A percentile compares a stretch with the other conserved stretches of the same genome.
Conservation (phyloP, 2,113 vertebrate genomes). For the Plecturocebus donacophilus region DNA sequence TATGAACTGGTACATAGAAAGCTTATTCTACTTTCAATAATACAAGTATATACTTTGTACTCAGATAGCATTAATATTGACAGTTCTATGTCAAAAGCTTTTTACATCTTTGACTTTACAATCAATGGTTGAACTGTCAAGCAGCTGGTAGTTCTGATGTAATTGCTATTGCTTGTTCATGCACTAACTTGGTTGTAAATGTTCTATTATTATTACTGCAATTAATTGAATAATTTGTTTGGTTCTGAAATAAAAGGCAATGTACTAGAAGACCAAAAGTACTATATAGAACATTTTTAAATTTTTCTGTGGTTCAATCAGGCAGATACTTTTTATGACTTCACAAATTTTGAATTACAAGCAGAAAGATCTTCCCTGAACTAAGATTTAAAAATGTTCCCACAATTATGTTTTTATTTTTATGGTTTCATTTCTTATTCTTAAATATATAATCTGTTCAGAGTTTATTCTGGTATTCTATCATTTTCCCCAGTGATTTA, state of each 20-base stretch:
- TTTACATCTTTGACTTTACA: not conserved
- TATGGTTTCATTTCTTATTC: not conserved
- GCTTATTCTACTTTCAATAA: not conserved
- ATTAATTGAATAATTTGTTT: not conserved
- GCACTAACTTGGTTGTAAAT: not conserved
- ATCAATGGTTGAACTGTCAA: not conserved
- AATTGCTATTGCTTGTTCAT: not conserved
- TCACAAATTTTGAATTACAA: not conserved
- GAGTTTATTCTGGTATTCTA: not conserved
- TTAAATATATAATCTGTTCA: not conserved
- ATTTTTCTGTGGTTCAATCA: not conserved
- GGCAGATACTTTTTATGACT: not conserved
- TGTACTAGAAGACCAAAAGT: not conserved
- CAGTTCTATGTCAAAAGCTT: not conserved
- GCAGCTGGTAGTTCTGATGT: not conserved
- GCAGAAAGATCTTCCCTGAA: not conserved
- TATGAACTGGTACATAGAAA: not conserved
- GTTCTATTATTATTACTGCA: not conserved
- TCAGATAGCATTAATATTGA: not conserved
- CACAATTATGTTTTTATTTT: not conserved
- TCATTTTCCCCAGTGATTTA: not conserved
- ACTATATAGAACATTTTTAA: not conserved
- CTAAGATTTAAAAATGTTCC: not conserved
- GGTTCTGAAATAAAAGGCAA: not conserved
- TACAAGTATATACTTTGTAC: not conserved